Percentiles rank a stretch among this genome's conserved stretches.
Conservation (phyloP, 2,797 vertebrate genomes). For the Alectoris magna region DNA sequence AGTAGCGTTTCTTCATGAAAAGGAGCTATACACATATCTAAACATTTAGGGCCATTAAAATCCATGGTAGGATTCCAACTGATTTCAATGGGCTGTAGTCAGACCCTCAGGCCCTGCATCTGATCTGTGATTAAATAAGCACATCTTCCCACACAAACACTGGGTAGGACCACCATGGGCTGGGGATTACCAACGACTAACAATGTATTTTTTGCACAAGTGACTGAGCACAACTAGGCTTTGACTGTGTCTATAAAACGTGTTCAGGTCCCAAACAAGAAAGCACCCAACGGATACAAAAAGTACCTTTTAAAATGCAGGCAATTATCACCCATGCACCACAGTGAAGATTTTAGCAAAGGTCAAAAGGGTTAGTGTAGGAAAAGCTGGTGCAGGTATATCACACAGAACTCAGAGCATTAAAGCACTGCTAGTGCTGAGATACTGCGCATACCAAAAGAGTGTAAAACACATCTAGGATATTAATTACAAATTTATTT, state of each 20-base stretch:
- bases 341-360: not conserved
- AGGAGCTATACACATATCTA: not conserved
- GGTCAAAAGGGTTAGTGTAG: constrained; percentile 3
- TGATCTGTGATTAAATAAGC: constrained; percentile 27
- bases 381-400: not conserved
- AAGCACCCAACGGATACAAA: not conserved
- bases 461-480: not conserved
- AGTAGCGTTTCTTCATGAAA: not conserved
- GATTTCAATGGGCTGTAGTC: constrained; percentile 49
- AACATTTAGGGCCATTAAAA: not conserved
- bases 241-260: not conserved
- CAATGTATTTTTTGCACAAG: constrained; percentile 4
- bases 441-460: not conserved
- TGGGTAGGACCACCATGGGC: not conserved
- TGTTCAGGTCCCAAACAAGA: constrained; percentile 10
- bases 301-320: constrained; percentile 18
- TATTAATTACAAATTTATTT: not conserved
- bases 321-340: constrained; percentile 15
- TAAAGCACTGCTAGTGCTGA: not conserved
- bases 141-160: constrained; percentile 12
- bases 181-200: not conserved
- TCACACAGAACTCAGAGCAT: not conserved
- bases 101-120: not conserved
- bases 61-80: not conserved
- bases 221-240: constrained; percentile 21